Evolutionary conservation across 2,888 invertebrate species (phyloP), one percentile per base, ranked within the genome.

Genomic region (Zygaena filipendulae): DNA sequence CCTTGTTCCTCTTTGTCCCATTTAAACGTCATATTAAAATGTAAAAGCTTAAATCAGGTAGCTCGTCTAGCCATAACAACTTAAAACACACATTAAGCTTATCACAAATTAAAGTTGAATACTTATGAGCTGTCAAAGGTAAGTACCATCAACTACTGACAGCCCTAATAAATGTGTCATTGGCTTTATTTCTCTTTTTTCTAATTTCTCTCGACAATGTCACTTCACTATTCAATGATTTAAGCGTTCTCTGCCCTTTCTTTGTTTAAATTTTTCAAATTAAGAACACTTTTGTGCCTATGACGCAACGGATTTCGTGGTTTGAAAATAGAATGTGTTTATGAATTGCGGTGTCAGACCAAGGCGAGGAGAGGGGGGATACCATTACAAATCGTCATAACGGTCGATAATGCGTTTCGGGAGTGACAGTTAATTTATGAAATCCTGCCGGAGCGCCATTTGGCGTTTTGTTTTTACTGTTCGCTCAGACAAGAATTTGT

Each of bases 171-270:
- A 75, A 75, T 70, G 71, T 74, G 75, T 77, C 74, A 72, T 51
- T 55, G 49, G 35, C 47, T 60, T 64, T 64, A 57, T 59, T 58
- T 59, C 45, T 44, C 45, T 45, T 49, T 62, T 45, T 59, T 57
- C 49, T 52, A 52, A 47, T 48, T 43, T 47, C 38, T 32, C 41
- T 29, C 23, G 27, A 68, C 68, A 63, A 67, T 67, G 75, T 71
- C 71, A 48, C 63, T 48, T 62, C 60, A 59, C 68, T 64, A 60
- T 62, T 60, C 47, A 59, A 60, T 67, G 68, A 74, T 72, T 72
- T 71, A 64, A 60, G 60, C 67, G 75, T 75, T 74, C 75, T 46
- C 45, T 72, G 74, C 70, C 69, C 75, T 77, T 74, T 74, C 77
- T 79, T 79, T 79, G 77, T 79, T 70, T 63, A 49, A 40, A 49